Evolutionary conservation across 2,113 vertebrate genomes (phyloP), one percentile per base, ranked within the genome.

Genomic region (Percopsis transmontana): DNA sequence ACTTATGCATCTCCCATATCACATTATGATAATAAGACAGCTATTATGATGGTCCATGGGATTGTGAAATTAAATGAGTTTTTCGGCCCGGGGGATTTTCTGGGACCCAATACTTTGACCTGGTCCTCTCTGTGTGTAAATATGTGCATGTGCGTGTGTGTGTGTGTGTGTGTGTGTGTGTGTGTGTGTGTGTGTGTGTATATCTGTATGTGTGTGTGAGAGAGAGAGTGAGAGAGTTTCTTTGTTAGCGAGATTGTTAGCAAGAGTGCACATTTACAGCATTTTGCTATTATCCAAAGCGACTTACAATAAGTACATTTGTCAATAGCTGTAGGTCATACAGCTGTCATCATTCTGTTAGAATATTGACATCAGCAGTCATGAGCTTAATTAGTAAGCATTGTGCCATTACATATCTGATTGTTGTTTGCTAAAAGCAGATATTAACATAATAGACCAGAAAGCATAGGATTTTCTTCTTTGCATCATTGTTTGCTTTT

Each of bases 1-100:
- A 66, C 39, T 71, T 73, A 74, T 77, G 24, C 76, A 38, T 21
- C 18, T 27, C 67, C 33, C 77, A 73, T 68, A 68, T 70, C 68
- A 59, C 52, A 47, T 74, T 62, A 68, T 74, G 73, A 72, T 79
- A 74, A 80, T 69, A 77, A 70, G 1, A 18, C 24, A 41, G 59
- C 15, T 66, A 63, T 77, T 74, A 63, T 64, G 64, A 53, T 52
- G 62, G 48, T 16, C 18, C 16, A 53, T 5, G 53, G 40, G 57
- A 57, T 68, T 2, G 15, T 66, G 58, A 65, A 63, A 73, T 18
- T 50, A 70, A 80, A 72, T 63, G 69, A 77, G 60, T 2, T 5
- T 45, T 45, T 14, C 0, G n/a, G n/a, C 52, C 50, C 18, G 3
- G 9, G 1, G 63, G 52, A 62, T n/a, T 74, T 75, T 38, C 10